Conservation (phyloP, 2,888 invertebrate genomes). For the Oscheius myriophilus region DNA sequence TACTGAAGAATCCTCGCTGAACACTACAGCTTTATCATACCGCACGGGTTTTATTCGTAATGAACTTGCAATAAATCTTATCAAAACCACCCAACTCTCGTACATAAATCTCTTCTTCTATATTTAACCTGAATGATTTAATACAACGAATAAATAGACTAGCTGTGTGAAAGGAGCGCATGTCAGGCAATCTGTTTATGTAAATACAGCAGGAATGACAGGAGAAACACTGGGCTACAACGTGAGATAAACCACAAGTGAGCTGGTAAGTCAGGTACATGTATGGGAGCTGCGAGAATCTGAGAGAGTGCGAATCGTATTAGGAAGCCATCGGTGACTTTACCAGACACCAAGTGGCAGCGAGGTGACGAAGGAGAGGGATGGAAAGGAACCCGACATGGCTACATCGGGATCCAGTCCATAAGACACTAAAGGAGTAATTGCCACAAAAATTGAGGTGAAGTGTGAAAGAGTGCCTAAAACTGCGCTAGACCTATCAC, state of each 20-base stretch:
- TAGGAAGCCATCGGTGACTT: too few relatives aligned
- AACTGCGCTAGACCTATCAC: too few relatives aligned
- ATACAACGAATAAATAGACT: background rate
- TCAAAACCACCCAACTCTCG: slow-evolving; percentile 9
- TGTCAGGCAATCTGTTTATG: slow-evolving; percentile 12
- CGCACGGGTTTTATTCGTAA: slow-evolving; percentile 22
- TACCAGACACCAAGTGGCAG: too few relatives aligned
- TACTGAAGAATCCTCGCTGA: background rate
- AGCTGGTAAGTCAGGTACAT: slow-evolving; percentile 4
- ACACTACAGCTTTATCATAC: slow-evolving; percentile 17
- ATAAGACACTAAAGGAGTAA: too few relatives aligned
- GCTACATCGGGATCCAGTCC: too few relatives aligned
- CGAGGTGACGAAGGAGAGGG: too few relatives aligned
- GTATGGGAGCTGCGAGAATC: too few relatives aligned
- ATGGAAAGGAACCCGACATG: too few relatives aligned
- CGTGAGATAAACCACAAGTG: slow-evolving; percentile 28
- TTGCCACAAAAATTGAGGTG: too few relatives aligned
- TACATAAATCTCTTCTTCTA: slow-evolving; percentile 27
- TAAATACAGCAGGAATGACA: slow-evolving; percentile 17
- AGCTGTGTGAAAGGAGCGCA: slow-evolving; percentile 2
- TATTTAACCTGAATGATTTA: slow-evolving; percentile 19
- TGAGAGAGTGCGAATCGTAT: too few relatives aligned
- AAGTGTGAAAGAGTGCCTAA: too few relatives aligned
- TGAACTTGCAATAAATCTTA: slow-evolving; percentile 20
- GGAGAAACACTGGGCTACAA: slow-evolving; percentile 10